phyloP scores from a whole-genome alignment of 2,113 vertebrate species.

The Garra rufa region DNA sequence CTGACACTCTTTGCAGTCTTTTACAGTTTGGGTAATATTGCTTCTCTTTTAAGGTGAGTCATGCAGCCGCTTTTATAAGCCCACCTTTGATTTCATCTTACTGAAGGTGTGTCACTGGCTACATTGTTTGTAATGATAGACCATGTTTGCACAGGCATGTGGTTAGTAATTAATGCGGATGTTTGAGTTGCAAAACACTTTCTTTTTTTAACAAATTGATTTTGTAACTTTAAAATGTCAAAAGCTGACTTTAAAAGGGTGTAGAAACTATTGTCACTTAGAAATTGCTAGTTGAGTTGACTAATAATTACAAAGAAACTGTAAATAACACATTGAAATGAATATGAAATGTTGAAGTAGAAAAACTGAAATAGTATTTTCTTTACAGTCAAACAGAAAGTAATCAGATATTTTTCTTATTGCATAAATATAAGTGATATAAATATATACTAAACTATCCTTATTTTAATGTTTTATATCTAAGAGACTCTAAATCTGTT shows the following conservation, averaged over 20 bases:
- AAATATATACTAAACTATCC: background rate
- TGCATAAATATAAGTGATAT: background rate
- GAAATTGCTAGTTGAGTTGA: too few relatives aligned
- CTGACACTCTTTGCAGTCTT: slow-evolving; percentile 72
- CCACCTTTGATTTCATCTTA: background rate
- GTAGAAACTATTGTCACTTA: background rate
- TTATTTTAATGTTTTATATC: background rate
- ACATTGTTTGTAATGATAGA: background rate
- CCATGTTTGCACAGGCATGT: background rate
- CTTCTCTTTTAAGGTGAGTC: slow-evolving; percentile 73
- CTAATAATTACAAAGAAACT: too few relatives aligned
- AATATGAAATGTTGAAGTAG: background rate
- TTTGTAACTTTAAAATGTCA: background rate
- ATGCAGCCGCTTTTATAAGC: background rate
- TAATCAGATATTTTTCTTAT: background rate
- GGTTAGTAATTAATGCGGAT: background rate
- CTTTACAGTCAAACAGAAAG: background rate
- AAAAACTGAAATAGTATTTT: background rate
- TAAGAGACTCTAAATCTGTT: background rate
- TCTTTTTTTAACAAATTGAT: background rate
- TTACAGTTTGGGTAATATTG: slow-evolving; percentile 76
- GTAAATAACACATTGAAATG: background rate
- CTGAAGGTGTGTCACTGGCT: slow-evolving; percentile 12
- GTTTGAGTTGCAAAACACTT: background rate
- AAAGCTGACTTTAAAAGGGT: background rate